Conservation (phyloP, 1,140 invertebrate genomes). For the Ctenoplectra terminalis region DNA sequence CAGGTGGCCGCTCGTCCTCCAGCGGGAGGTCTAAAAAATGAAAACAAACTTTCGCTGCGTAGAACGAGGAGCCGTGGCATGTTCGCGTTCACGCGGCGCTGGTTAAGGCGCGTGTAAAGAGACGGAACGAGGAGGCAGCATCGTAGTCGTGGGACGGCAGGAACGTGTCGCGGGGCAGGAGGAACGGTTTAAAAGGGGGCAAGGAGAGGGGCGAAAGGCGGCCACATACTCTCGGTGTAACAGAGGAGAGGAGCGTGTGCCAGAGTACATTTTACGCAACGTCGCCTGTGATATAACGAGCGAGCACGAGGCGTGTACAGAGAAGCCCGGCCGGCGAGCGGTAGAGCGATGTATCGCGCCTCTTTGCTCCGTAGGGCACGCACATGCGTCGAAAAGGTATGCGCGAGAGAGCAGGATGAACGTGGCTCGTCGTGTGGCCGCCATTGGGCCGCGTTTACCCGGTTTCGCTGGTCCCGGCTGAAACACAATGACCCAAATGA, state of each 20-base stretch:
- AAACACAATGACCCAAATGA: constrained; percentile 77
- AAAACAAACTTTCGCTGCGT: constrained; percentile 75
- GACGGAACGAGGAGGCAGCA: constrained; percentile 19
- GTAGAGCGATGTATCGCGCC: not conserved
- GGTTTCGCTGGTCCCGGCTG: constrained; percentile 71
- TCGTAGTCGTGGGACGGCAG: not conserved
- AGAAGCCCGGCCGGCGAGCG: not conserved
- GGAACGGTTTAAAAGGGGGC: constrained; percentile 56
- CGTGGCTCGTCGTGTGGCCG: constrained; percentile 30
- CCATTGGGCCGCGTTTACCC: constrained; percentile 68
- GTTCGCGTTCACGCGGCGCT: constrained; percentile 38
- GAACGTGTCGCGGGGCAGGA: not conserved
- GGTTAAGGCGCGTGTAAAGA: constrained; percentile 50
- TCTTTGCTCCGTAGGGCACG: not conserved
- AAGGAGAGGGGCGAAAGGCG: constrained; percentile 66
- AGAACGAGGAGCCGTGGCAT: constrained; percentile 64
- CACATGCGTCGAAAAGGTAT: constrained; percentile 39
- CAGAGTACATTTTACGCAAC: constrained; percentile 74
- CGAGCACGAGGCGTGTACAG: constrained; percentile 7
- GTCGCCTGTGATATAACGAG: constrained; percentile 71
- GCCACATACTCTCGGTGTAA: constrained; percentile 60
- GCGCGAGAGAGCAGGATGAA: constrained; percentile 14
- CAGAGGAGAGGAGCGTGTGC: constrained; percentile 52
- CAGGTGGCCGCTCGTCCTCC: no score
- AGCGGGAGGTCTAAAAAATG: constrained; percentile 65